Conservation (phyloP, 2,113 vertebrate genomes). For the Limnothrissa miodon region DNA sequence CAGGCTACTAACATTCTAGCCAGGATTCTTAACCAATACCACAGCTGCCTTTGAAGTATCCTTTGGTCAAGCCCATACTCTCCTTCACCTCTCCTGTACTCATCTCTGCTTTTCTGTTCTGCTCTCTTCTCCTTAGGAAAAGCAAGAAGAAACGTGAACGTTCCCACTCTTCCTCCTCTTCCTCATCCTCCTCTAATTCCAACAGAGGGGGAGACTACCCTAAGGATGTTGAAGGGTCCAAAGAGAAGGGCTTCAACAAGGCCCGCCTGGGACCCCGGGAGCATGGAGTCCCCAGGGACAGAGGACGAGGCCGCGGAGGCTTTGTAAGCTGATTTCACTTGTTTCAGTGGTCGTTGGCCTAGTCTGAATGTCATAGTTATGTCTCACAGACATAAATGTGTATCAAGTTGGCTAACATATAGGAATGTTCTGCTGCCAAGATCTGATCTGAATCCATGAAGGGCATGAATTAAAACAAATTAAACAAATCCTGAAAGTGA, state of each 20-base stretch:
- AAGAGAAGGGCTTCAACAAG: constrained; percentile 78
- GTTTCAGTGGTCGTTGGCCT: too few species aligned
- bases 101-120: background rate
- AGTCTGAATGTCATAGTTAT: too few species aligned
- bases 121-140: constrained; percentile 69
- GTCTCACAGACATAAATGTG: too few species aligned
- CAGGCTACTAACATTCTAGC: too few species aligned
- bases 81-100: background rate
- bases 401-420: too few species aligned
- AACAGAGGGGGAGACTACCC: constrained; percentile 74
- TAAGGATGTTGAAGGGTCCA: constrained; percentile 75
- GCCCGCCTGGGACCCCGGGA: constrained; percentile 77
- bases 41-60: too few species aligned
- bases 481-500: too few species aligned
- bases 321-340: constrained; percentile 77
- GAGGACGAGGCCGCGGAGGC: constrained; percentile 75
- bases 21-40: too few species aligned
- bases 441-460: too few species aligned
- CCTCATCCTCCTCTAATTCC: constrained; percentile 76
- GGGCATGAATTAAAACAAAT: too few species aligned
- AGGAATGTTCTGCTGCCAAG: too few species aligned
- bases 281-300: constrained; percentile 72
- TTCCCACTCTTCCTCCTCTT: constrained; percentile 85
- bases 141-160: constrained; percentile 84
- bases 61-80: background rate